These are phyloP conservation scores for Ostrea denselamellosa DNA, from an alignment of 1,140 invertebrate genomes.

Conservation along the genomic window DNA sequence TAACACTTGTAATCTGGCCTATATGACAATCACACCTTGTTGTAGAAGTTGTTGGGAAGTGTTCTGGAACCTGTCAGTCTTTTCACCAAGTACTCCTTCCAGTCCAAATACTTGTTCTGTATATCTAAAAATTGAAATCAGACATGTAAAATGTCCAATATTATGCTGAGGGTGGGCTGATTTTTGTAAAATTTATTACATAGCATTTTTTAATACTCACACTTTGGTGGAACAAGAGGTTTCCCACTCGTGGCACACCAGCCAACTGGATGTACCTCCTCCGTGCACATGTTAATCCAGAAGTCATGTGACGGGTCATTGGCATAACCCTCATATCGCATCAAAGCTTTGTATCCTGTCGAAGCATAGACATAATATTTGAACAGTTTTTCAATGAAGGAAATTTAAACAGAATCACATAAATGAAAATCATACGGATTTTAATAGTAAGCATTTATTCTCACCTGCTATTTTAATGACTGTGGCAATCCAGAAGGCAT, in stretches of 20 bases:
- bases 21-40: slow-evolving; percentile 84
- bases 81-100: slow-evolving; percentile 96
- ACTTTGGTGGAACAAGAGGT: slow-evolving; percentile 94
- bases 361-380: neutral
- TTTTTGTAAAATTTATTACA: neutral
- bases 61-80: slow-evolving; percentile 95
- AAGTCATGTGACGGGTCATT: slow-evolving; percentile 93
- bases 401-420: neutral
- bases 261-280: slow-evolving; percentile 95
- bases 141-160: neutral
- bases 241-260: slow-evolving; percentile 98
- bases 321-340: slow-evolving; percentile 96
- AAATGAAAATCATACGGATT: neutral
- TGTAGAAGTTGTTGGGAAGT: slow-evolving; percentile 93
- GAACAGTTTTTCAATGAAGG: neutral
- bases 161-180: neutral
- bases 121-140: slow-evolving; percentile 72
- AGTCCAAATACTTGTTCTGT: slow-evolving; percentile 95
- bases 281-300: slow-evolving; percentile 96
- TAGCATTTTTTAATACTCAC: slow-evolving; percentile 76
- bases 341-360: slow-evolving; percentile 91
- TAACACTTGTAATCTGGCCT: neutral
- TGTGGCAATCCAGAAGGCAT: slow-evolving; percentile 93
- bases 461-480: slow-evolving; percentile 90
- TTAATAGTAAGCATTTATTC: neutral